Conservation (phyloP, 2,888 invertebrate species). For the Cheilosia soror region DNA sequence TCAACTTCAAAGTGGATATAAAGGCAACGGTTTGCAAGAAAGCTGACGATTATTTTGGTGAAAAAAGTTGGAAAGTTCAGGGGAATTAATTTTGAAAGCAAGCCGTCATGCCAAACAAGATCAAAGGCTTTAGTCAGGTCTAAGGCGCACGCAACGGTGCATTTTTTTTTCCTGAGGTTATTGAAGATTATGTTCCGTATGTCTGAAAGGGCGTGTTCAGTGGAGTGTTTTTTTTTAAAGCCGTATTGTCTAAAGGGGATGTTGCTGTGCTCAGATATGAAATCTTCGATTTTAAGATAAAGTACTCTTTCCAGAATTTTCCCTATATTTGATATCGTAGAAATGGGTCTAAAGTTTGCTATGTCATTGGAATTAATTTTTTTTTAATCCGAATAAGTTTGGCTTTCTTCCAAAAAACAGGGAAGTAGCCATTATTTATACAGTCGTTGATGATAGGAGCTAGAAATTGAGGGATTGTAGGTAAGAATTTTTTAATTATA, state of each 20-base stretch:
- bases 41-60: neutral
- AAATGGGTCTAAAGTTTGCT: neutral
- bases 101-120: neutral
- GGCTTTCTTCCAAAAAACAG: neutral
- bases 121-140: neutral
- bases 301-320: neutral
- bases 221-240: neutral
- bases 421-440: neutral
- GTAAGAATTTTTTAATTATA: neutral
- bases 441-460: neutral
- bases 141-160: neutral
- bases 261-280: neutral
- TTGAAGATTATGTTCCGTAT: neutral
- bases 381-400: neutral
- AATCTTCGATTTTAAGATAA: neutral
- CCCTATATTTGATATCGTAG: neutral
- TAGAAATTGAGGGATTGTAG: neutral
- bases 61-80: neutral
- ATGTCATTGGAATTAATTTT: neutral
- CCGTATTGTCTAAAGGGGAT: neutral
- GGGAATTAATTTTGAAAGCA: neutral
- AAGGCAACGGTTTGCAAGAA: neutral
- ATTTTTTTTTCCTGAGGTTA: neutral
- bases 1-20: neutral
- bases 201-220: neutral